These are phyloP conservation scores for Abscondita cerata DNA, from an alignment of 2,888 invertebrate species.

Conservation along the genomic window DNA sequence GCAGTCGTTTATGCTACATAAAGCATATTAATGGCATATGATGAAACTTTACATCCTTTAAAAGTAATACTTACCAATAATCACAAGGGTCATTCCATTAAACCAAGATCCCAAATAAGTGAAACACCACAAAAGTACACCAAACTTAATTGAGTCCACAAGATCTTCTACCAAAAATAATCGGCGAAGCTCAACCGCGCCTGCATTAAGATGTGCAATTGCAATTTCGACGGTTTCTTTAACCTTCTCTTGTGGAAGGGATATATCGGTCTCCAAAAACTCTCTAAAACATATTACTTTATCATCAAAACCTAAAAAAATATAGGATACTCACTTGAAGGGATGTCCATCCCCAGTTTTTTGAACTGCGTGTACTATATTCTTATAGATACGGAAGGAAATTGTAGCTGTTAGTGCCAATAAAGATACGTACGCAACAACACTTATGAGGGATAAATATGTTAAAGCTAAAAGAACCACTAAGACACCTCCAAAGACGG, in stretches of 20 bases:
- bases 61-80: slow-evolving; percentile 74
- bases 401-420: slow-evolving; percentile 85
- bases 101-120: slow-evolving; percentile 99
- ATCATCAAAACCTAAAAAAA: not conserved
- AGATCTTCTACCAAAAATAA: slow-evolving; percentile 97
- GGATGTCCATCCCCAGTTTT: slow-evolving; percentile 97
- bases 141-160: slow-evolving; percentile 95
- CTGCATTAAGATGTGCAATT: slow-evolving; percentile 87
- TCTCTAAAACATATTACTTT: slow-evolving; percentile 63
- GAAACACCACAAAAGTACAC: slow-evolving; percentile 92
- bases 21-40: no score
- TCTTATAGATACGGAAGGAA: slow-evolving; percentile 96
- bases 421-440: slow-evolving; percentile 91
- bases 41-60: no score
- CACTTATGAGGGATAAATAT: slow-evolving; percentile 94
- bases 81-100: slow-evolving; percentile 98
- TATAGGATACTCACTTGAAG: slow-evolving; percentile 80
- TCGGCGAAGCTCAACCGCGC: slow-evolving; percentile 82
- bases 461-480: slow-evolving; percentile 91
- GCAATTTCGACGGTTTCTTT: slow-evolving; percentile 86
- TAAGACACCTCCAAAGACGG: slow-evolving; percentile 90
- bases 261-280: slow-evolving; percentile 86
- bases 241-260: slow-evolving; percentile 90
- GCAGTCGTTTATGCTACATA: not conserved
- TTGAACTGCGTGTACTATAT: slow-evolving; percentile 92